A percentile compares a stretch with the other conserved stretches of the same genome.
These are phyloP conservation scores for Eretmochelys imbricata DNA, from an alignment of 2,113 vertebrate species.

Conservation along the genomic window DNA sequence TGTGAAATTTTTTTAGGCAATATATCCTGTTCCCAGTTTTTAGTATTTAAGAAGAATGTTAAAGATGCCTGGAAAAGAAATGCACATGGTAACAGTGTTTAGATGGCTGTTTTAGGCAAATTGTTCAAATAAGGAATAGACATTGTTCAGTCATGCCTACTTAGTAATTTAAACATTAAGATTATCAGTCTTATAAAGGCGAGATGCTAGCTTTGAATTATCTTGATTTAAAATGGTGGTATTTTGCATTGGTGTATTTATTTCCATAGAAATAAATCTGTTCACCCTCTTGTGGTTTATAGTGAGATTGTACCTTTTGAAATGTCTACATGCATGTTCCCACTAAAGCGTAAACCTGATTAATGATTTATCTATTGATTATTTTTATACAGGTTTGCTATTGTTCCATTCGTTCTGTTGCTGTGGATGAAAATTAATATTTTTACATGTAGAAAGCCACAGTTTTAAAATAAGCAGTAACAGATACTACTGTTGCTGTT, in stretches of 20 bases:
- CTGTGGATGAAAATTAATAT: background rate
- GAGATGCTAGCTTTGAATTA: background rate
- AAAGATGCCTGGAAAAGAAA: background rate
- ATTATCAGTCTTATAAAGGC: background rate
- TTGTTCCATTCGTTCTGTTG: background rate
- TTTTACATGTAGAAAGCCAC: background rate
- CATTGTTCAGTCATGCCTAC: background rate
- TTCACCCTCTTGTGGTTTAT: background rate
- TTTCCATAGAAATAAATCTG: background rate
- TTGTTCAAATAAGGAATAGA: background rate
- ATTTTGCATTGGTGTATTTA: background rate
- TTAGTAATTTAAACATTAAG: background rate
- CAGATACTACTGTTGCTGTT: background rate
- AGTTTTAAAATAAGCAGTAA: background rate
- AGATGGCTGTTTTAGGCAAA: background rate
- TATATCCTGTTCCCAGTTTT: background rate
- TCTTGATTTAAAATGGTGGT: background rate
- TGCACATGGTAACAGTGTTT: background rate
- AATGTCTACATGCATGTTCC: background rate
- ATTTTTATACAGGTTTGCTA: background rate
- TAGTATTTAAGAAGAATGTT: background rate
- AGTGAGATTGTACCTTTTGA: background rate
- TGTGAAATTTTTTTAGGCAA: background rate
- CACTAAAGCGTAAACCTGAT: background rate
- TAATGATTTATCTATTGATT: background rate